Conservation (phyloP, 2,888 invertebrate genomes). For the Blomia tropicalis region DNA sequence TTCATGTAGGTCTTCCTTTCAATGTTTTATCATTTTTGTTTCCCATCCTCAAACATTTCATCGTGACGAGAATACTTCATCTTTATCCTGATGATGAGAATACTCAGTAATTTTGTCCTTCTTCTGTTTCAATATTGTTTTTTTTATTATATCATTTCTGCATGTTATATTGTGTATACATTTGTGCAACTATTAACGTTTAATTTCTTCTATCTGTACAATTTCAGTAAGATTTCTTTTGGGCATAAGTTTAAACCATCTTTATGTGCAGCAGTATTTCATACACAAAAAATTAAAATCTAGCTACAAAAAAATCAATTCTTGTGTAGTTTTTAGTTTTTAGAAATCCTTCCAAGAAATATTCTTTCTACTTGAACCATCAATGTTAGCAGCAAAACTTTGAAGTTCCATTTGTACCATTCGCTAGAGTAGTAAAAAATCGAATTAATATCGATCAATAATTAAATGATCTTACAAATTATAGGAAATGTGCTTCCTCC, state of each 20-base stretch:
- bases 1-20: neutral
- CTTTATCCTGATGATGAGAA: neutral
- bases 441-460: neutral
- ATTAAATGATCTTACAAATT: conserved; percentile 18
- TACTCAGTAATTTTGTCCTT: neutral
- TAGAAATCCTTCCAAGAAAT: no score
- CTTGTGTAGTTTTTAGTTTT: no score
- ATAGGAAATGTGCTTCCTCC: conserved; percentile 21
- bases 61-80: no score
- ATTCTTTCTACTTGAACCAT: neutral
- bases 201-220: no score
- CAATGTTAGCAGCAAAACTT: neutral
- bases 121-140: neutral
- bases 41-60: no score
- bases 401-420: conserved; percentile 1
- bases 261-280: no score
- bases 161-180: no score
- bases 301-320: no score
- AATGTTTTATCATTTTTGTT: neutral
- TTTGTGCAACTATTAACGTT: no score
- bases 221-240: no score
- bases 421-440: neutral
- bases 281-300: no score
- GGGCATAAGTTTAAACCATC: no score
- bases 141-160: neutral